phyloP scores from a whole-genome alignment of 2,888 invertebrate genomes.

The Hipparchia semele region DNA sequence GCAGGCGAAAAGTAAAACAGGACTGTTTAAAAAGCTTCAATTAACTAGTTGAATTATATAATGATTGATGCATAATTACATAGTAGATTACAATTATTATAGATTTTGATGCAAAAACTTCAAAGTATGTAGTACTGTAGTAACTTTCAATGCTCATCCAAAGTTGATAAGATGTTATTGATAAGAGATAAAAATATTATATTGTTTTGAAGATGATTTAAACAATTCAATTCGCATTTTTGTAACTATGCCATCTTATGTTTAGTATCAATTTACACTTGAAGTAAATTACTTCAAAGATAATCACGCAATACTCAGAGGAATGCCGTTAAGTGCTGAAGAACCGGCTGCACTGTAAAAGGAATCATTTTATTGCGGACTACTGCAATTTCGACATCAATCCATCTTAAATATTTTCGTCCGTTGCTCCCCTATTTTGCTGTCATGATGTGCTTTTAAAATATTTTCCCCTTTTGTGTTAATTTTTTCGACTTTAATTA shows the following conservation, averaged over 20 bases:
- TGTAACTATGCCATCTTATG: not conserved
- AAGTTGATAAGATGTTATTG: too few relatives aligned
- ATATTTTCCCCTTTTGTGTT: not conserved
- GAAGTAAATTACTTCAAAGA: not conserved
- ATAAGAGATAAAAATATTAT: too few relatives aligned
- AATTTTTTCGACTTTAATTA: not conserved
- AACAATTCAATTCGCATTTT: not conserved
- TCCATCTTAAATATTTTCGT: constrained; percentile 37
- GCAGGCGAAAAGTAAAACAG: too few relatives aligned
- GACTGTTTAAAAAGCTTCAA: too few relatives aligned
- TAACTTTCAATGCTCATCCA: too few relatives aligned
- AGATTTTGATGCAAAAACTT: too few relatives aligned
- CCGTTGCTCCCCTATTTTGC: not conserved
- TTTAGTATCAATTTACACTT: constrained; percentile 2
- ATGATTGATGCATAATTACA: not conserved
- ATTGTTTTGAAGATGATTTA: not conserved
- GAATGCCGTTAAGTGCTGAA: constrained; percentile 25
- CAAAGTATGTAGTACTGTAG: too few relatives aligned
- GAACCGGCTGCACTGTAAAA: constrained; percentile 47
- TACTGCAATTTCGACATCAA: constrained; percentile 22
- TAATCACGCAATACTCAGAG: constrained; percentile 23
- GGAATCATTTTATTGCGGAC: constrained; percentile 19
- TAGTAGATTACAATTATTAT: too few relatives aligned
- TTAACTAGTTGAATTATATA: not conserved
- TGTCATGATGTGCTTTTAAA: constrained; percentile 6